Evolutionary conservation across 2,888 invertebrate species (phyloP).

Genomic region (Mythimna ferrago): DNA sequence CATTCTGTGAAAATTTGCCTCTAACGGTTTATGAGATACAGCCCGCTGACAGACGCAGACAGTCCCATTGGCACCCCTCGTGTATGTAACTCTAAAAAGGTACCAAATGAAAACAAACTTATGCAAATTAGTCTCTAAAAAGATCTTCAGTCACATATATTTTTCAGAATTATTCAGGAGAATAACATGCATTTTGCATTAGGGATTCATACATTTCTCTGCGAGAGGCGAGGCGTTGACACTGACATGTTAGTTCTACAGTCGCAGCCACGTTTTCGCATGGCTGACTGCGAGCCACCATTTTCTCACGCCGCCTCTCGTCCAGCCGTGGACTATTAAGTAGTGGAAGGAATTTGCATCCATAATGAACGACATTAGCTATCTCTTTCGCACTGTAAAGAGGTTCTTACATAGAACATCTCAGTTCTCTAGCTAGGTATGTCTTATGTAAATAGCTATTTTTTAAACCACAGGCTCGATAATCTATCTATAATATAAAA

Average conservation of each 20-base stretch:
- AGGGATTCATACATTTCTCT: slow-evolving; percentile 54
- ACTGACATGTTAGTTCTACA: slow-evolving; percentile 51
- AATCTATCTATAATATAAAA: too few species aligned
- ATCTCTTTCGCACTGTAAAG: slow-evolving; percentile 67
- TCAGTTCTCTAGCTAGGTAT: not conserved
- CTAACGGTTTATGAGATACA: too few species aligned
- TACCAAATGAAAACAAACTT: slow-evolving; percentile 32
- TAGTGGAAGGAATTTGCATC: slow-evolving; percentile 83
- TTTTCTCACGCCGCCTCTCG: slow-evolving; percentile 81
- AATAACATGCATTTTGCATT: slow-evolving; percentile 58
- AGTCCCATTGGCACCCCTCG: too few species aligned
- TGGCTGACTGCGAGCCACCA: slow-evolving; percentile 69
- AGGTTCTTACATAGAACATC: slow-evolving; percentile 15
- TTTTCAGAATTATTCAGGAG: slow-evolving; percentile 48
- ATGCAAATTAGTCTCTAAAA: slow-evolving; percentile 11
- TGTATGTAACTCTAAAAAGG: not conserved
- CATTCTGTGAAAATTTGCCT: too few species aligned
- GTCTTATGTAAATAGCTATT: not conserved
- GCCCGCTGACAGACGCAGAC: too few species aligned
- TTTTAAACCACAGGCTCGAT: not conserved
- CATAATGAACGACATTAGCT: slow-evolving; percentile 70
- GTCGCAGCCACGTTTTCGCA: slow-evolving; percentile 61
- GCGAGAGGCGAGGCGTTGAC: slow-evolving; percentile 44
- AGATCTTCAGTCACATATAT: slow-evolving; percentile 19
- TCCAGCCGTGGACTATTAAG: slow-evolving; percentile 80